Percentiles rank a stretch among this genome's conserved stretches.
phyloP scores from a whole-genome alignment of 1,140 invertebrate genomes.

The Xylocopa sonorina region DNA sequence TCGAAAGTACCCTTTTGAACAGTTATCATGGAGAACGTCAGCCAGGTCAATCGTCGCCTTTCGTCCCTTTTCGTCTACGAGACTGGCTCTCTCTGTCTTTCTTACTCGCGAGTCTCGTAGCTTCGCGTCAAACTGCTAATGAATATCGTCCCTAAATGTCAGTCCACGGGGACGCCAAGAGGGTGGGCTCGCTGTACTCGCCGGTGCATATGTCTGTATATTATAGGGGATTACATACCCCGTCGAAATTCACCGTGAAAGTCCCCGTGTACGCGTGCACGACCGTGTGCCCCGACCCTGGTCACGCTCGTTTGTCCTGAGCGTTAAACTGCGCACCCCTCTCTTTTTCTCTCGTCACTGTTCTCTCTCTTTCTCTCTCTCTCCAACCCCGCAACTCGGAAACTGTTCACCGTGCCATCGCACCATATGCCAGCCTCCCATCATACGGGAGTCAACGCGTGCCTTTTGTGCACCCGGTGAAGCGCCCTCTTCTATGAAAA shows the following conservation, averaged over 20 bases:
- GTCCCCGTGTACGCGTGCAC: constrained; percentile 47
- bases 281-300: constrained; percentile 69
- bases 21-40: constrained; percentile 62
- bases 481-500: constrained; percentile 39
- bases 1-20: constrained; percentile 62
- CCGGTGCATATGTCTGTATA: constrained; percentile 78
- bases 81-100: constrained; percentile 24
- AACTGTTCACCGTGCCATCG: constrained; percentile 27
- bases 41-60: constrained; percentile 39
- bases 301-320: constrained; percentile 81
- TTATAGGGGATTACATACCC: constrained; percentile 77
- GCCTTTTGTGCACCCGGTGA: background rate
- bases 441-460: constrained; percentile 34
- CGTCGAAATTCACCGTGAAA: constrained; percentile 57
- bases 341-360: background rate
- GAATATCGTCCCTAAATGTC: constrained; percentile 82
- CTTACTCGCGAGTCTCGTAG: constrained; percentile 53
- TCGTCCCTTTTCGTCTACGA: background rate
- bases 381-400: constrained; percentile 42
- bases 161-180: constrained; percentile 76
- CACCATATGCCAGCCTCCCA: constrained; percentile 72
- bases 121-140: constrained; percentile 80
- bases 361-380: constrained; percentile 10
- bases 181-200: constrained; percentile 51
- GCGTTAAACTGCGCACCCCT: constrained; percentile 70